Percentiles rank a stretch among this genome's conserved stretches.
Conservation (phyloP, 30 jellyfish, hydroid and myxozoan species). For the Hydra vulgaris region DNA sequence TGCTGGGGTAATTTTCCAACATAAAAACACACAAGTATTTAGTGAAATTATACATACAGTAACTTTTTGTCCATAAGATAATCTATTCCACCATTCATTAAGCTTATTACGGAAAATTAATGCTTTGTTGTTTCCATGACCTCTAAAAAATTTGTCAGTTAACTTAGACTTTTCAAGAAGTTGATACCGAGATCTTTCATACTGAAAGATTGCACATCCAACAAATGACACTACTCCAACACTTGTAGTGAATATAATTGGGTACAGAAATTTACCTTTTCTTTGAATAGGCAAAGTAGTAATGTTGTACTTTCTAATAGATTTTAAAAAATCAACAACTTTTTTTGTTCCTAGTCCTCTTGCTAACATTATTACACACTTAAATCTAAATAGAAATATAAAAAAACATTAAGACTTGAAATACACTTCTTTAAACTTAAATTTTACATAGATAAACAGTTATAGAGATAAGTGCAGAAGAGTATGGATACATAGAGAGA, state of each 20-base stretch:
- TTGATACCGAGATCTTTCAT: constrained; percentile 38
- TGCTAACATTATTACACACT: not conserved
- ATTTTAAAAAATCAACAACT: too few species aligned
- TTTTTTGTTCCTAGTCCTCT: not conserved
- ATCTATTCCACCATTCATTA: constrained; percentile 82
- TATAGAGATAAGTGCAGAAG: too few species aligned
- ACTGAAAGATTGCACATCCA: constrained; percentile 64
- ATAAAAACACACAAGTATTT: constrained; percentile 48
- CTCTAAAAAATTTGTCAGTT: not conserved
- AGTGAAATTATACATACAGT: constrained; percentile 65
- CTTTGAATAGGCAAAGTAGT: not conserved
- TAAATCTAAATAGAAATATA: too few species aligned
- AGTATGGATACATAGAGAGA: too few species aligned
- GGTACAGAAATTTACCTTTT: constrained; percentile 3
- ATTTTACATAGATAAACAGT: too few species aligned
- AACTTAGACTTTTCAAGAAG: not conserved
- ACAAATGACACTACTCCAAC: constrained; percentile 67
- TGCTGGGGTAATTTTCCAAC: constrained; percentile 67
- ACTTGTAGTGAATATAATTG: constrained; percentile 16
- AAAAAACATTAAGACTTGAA: too few species aligned
- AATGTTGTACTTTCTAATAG: not conserved
- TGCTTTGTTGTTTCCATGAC: constrained; percentile 9
- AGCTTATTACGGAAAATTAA: constrained; percentile 24
- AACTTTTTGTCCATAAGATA: constrained; percentile 67
- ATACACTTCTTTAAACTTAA: too few species aligned